These are phyloP conservation scores for Promerops cafer DNA, from an alignment of 2,113 vertebrate genomes.

Conservation along the genomic window DNA sequence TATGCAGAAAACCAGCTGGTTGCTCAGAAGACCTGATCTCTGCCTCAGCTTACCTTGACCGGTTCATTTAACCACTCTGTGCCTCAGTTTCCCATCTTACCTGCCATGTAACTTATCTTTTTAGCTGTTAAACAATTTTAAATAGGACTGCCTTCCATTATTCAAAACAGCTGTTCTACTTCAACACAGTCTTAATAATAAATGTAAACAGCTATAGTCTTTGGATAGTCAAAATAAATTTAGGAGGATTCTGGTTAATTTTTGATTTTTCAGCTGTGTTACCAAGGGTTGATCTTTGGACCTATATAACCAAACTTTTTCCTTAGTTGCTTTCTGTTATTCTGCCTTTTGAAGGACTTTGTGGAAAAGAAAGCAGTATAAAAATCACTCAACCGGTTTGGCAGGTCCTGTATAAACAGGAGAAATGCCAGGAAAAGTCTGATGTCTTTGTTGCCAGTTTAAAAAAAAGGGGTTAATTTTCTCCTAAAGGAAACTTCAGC, in stretches of 20 bases:
- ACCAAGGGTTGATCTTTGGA: background rate
- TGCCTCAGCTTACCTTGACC: background rate
- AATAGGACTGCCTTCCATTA: background rate
- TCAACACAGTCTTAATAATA: background rate
- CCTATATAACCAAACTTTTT: conserved; percentile 12
- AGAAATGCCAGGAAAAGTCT: conserved; percentile 46
- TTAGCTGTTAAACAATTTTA: background rate
- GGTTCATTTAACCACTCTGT: background rate
- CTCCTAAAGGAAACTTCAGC: background rate
- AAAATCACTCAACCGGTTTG: conserved; percentile 63
- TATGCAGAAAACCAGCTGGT: background rate
- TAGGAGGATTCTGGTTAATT: background rate
- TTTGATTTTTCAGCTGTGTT: background rate
- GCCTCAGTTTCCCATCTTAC: background rate
- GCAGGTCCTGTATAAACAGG: conserved; percentile 61
- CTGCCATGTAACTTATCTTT: fast-evolving
- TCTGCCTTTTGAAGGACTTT: conserved; percentile 55
- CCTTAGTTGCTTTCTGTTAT: conserved; percentile 43
- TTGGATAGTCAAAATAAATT: background rate
- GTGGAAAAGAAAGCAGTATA: conserved; percentile 46
- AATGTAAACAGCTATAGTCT: background rate
- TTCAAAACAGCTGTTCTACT: background rate
- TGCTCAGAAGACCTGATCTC: background rate
- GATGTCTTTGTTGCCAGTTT: conserved; percentile 11
- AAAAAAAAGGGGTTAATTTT: background rate